Conservation (phyloP, 92 coral and sea anemone species). For the Heliopora coerulea region DNA sequence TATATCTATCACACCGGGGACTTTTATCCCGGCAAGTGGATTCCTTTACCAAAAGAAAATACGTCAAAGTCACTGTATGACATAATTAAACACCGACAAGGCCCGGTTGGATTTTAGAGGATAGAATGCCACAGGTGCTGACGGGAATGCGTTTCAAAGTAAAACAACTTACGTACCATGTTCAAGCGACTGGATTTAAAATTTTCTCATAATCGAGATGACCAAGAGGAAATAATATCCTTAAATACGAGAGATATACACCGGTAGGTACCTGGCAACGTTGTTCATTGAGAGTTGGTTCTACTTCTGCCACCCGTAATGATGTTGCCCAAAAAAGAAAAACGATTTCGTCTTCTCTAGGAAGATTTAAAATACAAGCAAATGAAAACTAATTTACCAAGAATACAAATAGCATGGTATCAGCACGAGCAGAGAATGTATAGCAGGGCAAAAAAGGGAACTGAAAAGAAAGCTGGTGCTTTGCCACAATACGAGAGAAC, state of each 20-base stretch:
- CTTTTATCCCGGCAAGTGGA: no score
- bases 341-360: background rate
- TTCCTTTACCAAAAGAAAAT: no score
- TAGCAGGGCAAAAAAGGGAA: no score
- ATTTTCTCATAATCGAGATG: background rate
- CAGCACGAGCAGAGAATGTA: no score
- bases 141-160: background rate
- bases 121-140: background rate
- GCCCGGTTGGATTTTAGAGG: background rate
- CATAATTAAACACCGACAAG: conserved; percentile 8
- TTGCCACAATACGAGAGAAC: no score
- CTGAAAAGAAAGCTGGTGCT: no score
- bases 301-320: conserved; percentile 8
- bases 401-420: no score
- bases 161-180: background rate
- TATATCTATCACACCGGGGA: no score
- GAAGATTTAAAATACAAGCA: no score
- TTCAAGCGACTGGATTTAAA: background rate
- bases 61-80: no score
- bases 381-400: background rate
- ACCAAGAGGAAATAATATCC: background rate
- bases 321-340: background rate
- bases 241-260: background rate
- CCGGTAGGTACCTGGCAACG: conserved; percentile 23
- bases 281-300: background rate